Base-by-base conservation (phyloP, 1,140 invertebrate species). In the Caerostris darwini region DNA sequence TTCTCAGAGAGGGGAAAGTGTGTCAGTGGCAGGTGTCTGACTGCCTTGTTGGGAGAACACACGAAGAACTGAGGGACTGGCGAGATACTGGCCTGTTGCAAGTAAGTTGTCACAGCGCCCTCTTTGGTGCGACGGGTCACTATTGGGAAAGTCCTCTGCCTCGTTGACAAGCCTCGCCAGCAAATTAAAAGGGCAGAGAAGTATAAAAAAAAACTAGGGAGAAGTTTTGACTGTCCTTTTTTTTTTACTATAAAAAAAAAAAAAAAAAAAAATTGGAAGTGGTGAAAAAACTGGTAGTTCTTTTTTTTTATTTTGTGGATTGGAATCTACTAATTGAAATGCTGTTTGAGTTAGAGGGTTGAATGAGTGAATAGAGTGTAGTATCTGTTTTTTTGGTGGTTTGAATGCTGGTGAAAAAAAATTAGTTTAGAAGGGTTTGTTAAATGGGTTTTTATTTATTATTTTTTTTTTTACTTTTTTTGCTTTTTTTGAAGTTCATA, bases 81-180 rank as follows among this genome's bases (percentile, higher is more conserved):
- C 17, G 19, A 10, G 50, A 54, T 14, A 12, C 64, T 71, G 77
- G 90, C 90, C 90, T 92, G 90, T 92, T 92, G 90, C 90, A 64
- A 92, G 90, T 92, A 58, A 85, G 90, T 56, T 85, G 90, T 92
- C 81, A 85, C 90, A 92, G 90, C 90, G 90, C 90, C 90, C 90
- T 50, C 90, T 92, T 34, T 34, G 34, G 81, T 7, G 8, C 1
- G 34, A 34, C 53, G 69, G 69, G 59, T 61, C 59, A 61, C 59
- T 61, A 50, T 34, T 34, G 10, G 19, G 69, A 3, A 61, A 6
- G 58, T 59, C 59, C 19, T 19, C 57, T 19, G 5, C 7, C 14
- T 19, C 10, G 17, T 34, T 77, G 69, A 34, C 61, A 67, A 17
- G 61, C 61, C 12, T 10, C 69, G 34, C 17, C 69, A 12, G 8